phyloP scores from a whole-genome alignment of 2,888 invertebrate genomes.

The Melanostoma scalare region DNA sequence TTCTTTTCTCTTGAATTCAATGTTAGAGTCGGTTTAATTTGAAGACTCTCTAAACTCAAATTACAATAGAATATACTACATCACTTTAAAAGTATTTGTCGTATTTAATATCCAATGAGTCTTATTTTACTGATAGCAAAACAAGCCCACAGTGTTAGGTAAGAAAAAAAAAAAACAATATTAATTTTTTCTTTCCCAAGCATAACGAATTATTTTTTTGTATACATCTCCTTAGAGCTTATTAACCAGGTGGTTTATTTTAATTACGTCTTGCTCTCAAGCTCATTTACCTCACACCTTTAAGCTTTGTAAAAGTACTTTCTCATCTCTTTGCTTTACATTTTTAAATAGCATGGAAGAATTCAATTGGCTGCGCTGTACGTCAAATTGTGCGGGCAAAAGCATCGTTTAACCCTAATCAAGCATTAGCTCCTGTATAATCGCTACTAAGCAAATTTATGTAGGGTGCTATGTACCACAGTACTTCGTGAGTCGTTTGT shows the following conservation, averaged over 20 bases:
- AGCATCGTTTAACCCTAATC: conserved; percentile 17
- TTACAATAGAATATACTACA: too few species aligned
- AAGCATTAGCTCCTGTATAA: conserved; percentile 11
- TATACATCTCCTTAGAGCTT: background rate
- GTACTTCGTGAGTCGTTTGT: conserved; percentile 24
- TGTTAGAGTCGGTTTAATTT: too few species aligned
- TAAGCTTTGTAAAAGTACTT: background rate
- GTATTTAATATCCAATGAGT: too few species aligned
- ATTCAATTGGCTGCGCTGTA: conserved; percentile 12
- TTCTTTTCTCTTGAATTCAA: too few species aligned
- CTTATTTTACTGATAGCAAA: too few species aligned
- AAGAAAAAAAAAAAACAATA: too few species aligned
- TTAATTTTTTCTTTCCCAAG: too few species aligned
- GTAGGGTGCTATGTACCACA: conserved; percentile 7
- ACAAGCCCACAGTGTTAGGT: too few species aligned
- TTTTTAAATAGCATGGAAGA: conserved; percentile 4
- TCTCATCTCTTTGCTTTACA: background rate
- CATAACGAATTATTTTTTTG: too few species aligned
- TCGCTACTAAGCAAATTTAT: conserved; percentile 36
- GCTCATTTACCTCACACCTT: background rate
- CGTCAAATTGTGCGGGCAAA: background rate
- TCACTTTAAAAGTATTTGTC: too few species aligned
- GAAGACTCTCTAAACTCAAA: too few species aligned
- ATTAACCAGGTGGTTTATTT: background rate
- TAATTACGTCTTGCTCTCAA: background rate